Evolutionary conservation across 2,113 vertebrate species (phyloP).

Genomic region (Argyrosomus japonicus): DNA sequence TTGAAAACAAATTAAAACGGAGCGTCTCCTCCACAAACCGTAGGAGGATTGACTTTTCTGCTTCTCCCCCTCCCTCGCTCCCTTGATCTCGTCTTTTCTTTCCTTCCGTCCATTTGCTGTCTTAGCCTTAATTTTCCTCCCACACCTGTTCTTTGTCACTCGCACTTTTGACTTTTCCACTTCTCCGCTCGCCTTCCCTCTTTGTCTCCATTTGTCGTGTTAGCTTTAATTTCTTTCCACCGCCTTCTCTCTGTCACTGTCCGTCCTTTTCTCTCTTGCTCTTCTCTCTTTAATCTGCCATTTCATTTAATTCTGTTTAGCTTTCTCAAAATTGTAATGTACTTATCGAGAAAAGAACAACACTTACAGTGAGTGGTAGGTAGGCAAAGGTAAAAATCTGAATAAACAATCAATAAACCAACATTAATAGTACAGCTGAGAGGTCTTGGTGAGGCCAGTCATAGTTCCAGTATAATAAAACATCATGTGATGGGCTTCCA

Average conservation of each 20-base stretch:
- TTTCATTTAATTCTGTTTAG: not conserved
- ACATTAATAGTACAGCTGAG: not conserved
- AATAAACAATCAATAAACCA: too few species aligned
- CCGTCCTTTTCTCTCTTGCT: not conserved
- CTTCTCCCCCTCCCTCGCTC: not conserved
- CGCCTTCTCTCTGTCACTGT: not conserved
- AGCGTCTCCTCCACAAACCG: constrained; percentile 32
- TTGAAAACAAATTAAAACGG: constrained; percentile 35
- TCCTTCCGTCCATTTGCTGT: constrained; percentile 38
- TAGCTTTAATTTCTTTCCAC: constrained; percentile 5
- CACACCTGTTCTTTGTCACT: constrained; percentile 27
- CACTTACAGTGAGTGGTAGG: not conserved
- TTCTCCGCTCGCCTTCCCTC: not conserved
- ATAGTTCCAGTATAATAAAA: too few species aligned
- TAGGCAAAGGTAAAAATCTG: not conserved
- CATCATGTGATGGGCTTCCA: not conserved
- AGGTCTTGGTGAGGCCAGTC: not conserved
- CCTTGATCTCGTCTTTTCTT: constrained; percentile 15
- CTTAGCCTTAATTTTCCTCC: constrained; percentile 54
- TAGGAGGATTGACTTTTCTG: constrained; percentile 45
- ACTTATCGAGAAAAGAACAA: not conserved
- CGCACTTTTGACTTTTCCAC: constrained; percentile 36
- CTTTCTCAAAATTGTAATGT: not conserved
- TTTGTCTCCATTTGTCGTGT: constrained; percentile 17
- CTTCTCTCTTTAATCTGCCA: not conserved